phyloP scores from a whole-genome alignment of 2,888 invertebrate species.

The Oxytorus armatus region DNA sequence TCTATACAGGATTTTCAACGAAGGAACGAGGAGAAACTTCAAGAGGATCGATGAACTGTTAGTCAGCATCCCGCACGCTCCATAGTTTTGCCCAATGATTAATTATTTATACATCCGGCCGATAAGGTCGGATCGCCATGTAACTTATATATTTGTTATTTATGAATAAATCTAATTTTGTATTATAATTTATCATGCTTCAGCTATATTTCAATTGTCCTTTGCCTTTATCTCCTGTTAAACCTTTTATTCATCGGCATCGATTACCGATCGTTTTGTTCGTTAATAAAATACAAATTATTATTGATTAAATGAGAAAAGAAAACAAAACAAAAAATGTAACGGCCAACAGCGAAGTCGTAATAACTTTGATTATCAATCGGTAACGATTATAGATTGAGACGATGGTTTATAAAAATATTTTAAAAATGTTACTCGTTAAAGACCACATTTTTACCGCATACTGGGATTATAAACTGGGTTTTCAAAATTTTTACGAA shows the following conservation, averaged over 20 bases:
- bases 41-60: constrained; percentile 71
- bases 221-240: not conserved
- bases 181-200: constrained; percentile 68
- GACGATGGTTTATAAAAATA: too few relatives aligned
- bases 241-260: not conserved
- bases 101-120: constrained; percentile 76
- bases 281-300: too few relatives aligned
- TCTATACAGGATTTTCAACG: constrained; percentile 31
- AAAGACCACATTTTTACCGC: too few relatives aligned
- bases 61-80: constrained; percentile 75
- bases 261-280: not conserved
- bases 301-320: not conserved
- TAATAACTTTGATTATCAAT: not conserved
- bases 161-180: constrained; percentile 79
- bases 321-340: not conserved
- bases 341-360: too few relatives aligned
- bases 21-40: constrained; percentile 19
- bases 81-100: constrained; percentile 77
- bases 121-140: constrained; percentile 73
- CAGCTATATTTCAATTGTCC: constrained; percentile 46
- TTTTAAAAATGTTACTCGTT: too few relatives aligned
- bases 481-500: too few relatives aligned
- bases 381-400: not conserved
- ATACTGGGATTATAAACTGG: too few relatives aligned
- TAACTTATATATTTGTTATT: constrained; percentile 82